phyloP scores from a whole-genome alignment of 2,797 vertebrate species.

The Anolis apletophallus region DNA sequence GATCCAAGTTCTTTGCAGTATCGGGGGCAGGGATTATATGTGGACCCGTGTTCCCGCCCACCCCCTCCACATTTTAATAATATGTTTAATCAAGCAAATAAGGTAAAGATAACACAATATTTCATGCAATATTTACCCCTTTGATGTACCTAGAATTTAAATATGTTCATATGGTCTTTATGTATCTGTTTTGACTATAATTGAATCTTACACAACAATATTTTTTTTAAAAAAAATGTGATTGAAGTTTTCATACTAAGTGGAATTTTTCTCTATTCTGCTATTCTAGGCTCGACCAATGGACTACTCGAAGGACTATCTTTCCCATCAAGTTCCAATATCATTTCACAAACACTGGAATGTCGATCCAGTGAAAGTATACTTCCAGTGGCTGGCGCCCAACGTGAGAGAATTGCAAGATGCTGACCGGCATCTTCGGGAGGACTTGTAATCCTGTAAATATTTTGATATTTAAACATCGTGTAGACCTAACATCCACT shows the following conservation, averaged over 20 bases:
- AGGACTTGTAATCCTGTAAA: slow-evolving; percentile 85
- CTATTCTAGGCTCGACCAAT: slow-evolving; percentile 88
- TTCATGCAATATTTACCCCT: background rate
- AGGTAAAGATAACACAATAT: background rate
- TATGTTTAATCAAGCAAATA: no score
- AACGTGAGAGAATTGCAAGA: slow-evolving; percentile 62
- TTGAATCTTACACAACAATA: background rate
- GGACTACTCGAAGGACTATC: slow-evolving; percentile 90
- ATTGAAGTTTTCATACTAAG: background rate
- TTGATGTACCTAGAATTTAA: background rate
- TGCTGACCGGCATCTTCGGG: slow-evolving; percentile 73
- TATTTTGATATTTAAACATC: slow-evolving; percentile 38
- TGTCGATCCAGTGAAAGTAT: slow-evolving; percentile 90
- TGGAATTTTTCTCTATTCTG: slow-evolving; percentile 45
- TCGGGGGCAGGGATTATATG: no score
- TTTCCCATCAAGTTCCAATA: slow-evolving; percentile 93
- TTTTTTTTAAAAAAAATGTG: background rate
- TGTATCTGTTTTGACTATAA: background rate
- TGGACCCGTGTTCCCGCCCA: no score
- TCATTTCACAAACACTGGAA: slow-evolving; percentile 99
- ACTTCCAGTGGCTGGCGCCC: slow-evolving; percentile 88
- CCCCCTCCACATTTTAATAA: no score
- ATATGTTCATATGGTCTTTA: background rate
- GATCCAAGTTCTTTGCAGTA: no score
- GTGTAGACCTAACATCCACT: slow-evolving; percentile 16